Conservation (phyloP, 2,797 vertebrate genomes). For the Sebastes kiyomatsui region DNA sequence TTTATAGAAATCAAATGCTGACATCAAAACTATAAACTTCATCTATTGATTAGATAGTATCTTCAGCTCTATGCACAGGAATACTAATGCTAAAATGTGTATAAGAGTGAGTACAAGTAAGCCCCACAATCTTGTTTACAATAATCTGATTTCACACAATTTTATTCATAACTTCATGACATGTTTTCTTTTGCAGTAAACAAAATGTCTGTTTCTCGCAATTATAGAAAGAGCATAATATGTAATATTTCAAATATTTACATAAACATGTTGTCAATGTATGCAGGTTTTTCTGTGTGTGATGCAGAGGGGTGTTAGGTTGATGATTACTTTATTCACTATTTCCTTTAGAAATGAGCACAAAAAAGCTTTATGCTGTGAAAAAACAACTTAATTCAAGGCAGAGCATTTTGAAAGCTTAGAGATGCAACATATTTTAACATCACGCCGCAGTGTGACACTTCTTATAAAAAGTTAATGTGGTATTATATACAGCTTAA, state of each 20-base stretch:
- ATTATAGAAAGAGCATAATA: background rate
- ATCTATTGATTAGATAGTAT: slow-evolving; percentile 40
- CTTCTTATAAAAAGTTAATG: background rate
- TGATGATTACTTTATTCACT: background rate
- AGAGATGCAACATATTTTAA: background rate
- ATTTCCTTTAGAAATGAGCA: background rate
- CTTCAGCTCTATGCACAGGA: slow-evolving; percentile 16
- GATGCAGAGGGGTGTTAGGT: background rate
- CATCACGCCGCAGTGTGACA: background rate
- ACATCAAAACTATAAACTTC: slow-evolving; percentile 45
- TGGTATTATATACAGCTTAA: background rate
- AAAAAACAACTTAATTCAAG: background rate
- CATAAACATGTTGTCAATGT: background rate
- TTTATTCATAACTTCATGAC: slow-evolving; percentile 27
- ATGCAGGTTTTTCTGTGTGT: background rate
- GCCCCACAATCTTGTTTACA: slow-evolving; percentile 25
- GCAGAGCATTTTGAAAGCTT: background rate
- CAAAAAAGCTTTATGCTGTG: background rate
- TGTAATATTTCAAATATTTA: slow-evolving; percentile 7
- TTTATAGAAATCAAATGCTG: slow-evolving; percentile 29
- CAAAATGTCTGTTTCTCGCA: background rate
- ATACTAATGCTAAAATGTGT: slow-evolving; percentile 36
- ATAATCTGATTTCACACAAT: slow-evolving; percentile 47
- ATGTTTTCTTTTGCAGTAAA: slow-evolving; percentile 15
- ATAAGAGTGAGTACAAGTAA: background rate